A percentile compares a stretch with the other conserved stretches of the same genome.
phyloP scores from a whole-genome alignment of 2,888 invertebrate genomes.

The Oscheius myriophilus region DNA sequence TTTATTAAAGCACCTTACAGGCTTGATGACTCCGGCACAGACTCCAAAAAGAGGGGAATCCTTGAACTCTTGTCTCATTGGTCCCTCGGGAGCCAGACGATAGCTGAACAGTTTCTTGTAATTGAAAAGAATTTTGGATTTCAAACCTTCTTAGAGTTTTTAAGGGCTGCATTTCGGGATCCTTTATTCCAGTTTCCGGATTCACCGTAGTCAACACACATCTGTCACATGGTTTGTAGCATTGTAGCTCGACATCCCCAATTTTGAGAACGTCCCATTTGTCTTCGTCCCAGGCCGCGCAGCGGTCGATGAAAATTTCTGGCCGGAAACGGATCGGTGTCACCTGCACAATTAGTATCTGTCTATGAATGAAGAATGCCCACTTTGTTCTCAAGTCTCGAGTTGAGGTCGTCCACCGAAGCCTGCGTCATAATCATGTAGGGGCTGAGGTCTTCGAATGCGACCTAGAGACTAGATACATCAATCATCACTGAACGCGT shows the following conservation, averaged over 20 bases:
- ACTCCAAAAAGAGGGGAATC: conserved; percentile 50
- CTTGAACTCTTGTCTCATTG: conserved; percentile 39
- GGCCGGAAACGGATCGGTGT: conserved; percentile 45
- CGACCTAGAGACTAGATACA: conserved; percentile 35
- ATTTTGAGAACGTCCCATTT: conserved; percentile 46
- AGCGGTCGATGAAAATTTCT: conserved; percentile 41
- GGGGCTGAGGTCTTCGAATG: conserved; percentile 47
- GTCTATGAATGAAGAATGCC: background rate
- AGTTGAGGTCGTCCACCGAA: conserved; percentile 43
- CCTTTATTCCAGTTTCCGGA: conserved; percentile 41
- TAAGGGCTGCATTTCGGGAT: conserved; percentile 40
- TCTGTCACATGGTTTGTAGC: conserved; percentile 47
- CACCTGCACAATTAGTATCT: conserved; percentile 31
- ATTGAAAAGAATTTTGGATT: conserved; percentile 13
- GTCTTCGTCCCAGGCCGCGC: conserved; percentile 51
- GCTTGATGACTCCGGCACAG: conserved; percentile 39
- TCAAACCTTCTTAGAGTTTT: conserved; percentile 34
- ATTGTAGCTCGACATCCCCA: conserved; percentile 45
- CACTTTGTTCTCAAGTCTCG: conserved; percentile 37
- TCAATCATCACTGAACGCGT: background rate
- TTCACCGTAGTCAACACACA: conserved; percentile 47
- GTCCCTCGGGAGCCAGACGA: conserved; percentile 48
- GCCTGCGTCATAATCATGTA: conserved; percentile 42
- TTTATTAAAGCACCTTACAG: conserved; percentile 1
- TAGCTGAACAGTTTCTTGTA: conserved; percentile 26